These are phyloP conservation scores for Acanthacorydalis orientalis DNA, from an alignment of 2,888 invertebrate species.

Conservation along the genomic window DNA sequence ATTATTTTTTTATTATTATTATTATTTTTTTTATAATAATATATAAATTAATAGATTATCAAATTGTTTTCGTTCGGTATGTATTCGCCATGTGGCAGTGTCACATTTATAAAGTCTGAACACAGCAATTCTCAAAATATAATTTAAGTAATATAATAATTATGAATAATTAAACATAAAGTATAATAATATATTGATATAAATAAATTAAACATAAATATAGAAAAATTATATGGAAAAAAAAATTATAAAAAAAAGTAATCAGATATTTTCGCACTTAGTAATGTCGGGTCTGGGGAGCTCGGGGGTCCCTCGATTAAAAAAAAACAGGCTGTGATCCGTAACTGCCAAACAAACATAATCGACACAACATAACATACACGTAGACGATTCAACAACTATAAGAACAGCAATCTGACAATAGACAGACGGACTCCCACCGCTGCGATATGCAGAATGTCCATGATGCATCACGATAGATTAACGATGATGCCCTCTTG, in stretches of 20 bases:
- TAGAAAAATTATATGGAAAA: slow-evolving; percentile 16
- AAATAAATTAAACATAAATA: slow-evolving; percentile 14
- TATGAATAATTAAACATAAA: slow-evolving; percentile 10
- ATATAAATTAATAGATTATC: slow-evolving; percentile 1
- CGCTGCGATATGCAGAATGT: slow-evolving; percentile 5
- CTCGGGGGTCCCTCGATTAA: background rate
- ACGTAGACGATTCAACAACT: background rate
- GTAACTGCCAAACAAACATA: slow-evolving; percentile 23
- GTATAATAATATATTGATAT: slow-evolving; percentile 14
- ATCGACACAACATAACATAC: slow-evolving; percentile 4
- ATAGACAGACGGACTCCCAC: slow-evolving; percentile 4
- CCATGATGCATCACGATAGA: background rate
- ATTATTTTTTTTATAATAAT: slow-evolving; percentile 5
- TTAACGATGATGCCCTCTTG: background rate
- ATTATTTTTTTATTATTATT: slow-evolving; percentile 1
- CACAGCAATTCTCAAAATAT: slow-evolving; percentile 31
- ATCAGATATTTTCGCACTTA: slow-evolving; percentile 13
- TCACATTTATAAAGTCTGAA: slow-evolving; percentile 30
- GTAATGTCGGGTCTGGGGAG: background rate
- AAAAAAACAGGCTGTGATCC: slow-evolving; percentile 25
- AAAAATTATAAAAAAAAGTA: slow-evolving; percentile 17
- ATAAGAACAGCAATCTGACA: background rate
- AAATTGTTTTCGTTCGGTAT: slow-evolving; percentile 5
- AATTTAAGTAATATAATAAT: slow-evolving; percentile 22
- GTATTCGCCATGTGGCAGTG: slow-evolving; percentile 15